A percentile compares a stretch with the other conserved stretches of the same genome.
phyloP scores from a whole-genome alignment of 2,888 invertebrate species.

The Polymixis lichenea region DNA sequence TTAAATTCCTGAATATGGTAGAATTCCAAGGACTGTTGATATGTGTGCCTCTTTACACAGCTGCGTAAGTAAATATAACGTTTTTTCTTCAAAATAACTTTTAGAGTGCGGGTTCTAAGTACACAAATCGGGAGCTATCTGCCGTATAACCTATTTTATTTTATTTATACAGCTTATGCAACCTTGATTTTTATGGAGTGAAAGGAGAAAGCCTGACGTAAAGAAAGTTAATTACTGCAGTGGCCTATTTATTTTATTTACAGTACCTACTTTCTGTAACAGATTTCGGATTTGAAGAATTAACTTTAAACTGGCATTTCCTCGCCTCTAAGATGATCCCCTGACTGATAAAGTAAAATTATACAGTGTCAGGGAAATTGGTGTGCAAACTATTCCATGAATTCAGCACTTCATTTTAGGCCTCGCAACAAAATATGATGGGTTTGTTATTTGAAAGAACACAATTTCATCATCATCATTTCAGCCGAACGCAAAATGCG shows the following conservation, averaged over 20 bases:
- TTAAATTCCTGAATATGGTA: conserved; percentile 70
- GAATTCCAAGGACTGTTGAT: conserved; percentile 75
- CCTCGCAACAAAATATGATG: neutral
- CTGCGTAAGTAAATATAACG: conserved; percentile 75
- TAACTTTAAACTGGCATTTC: neutral
- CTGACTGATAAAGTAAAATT: neutral
- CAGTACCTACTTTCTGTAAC: neutral
- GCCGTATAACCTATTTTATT: neutral
- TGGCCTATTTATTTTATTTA: conserved; percentile 13
- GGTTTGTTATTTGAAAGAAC: too few species aligned
- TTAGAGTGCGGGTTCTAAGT: too few species aligned
- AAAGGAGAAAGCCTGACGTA: conserved; percentile 49
- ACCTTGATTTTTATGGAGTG: conserved; percentile 15
- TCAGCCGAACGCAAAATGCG: too few species aligned
- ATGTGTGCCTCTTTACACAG: conserved; percentile 76
- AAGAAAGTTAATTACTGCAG: conserved; percentile 20
- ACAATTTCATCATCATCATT: too few species aligned
- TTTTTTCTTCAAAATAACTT: neutral
- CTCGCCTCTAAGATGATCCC: too few species aligned
- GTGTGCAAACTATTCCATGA: neutral
- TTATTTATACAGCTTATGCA: neutral
- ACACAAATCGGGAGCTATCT: neutral
- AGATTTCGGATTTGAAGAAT: conserved; percentile 1
- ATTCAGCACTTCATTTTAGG: neutral
- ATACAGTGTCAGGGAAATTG: neutral